Conservation (phyloP, 2,113 vertebrate species). For the Machaerirhynchus nigripectus region DNA sequence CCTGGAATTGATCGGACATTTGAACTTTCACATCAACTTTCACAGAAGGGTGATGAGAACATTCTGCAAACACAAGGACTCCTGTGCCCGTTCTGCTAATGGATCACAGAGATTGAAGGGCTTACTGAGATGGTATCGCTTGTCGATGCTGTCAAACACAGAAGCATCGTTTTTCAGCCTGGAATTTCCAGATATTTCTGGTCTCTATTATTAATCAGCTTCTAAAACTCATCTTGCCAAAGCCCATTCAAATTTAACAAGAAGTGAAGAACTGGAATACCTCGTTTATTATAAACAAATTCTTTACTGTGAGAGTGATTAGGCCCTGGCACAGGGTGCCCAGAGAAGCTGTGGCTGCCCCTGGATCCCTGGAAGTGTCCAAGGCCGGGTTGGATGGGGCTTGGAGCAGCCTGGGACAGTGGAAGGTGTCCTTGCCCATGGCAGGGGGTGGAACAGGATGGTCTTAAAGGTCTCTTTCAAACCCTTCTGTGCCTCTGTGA, state of each 20-base stretch:
- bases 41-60: not conserved
- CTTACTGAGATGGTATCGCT: not conserved
- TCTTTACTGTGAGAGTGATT: accelerated
- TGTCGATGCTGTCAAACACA: not conserved
- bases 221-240: not conserved
- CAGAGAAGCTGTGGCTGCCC: not conserved
- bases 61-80: not conserved
- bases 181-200: not conserved
- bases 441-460: not conserved
- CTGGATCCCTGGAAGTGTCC: not conserved
- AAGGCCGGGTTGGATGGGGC: accelerated
- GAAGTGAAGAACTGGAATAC: not conserved
- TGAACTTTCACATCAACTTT: not conserved
- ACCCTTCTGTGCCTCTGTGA: not conserved
- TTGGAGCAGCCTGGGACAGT: accelerated
- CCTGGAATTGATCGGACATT: not conserved
- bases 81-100: not conserved
- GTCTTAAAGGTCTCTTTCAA: not conserved
- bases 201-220: not conserved
- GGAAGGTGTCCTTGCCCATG: not conserved
- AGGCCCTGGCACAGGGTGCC: not conserved
- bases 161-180: not conserved
- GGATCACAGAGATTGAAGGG: not conserved
- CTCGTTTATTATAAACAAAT: not conserved
- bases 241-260: not conserved